Evolutionary conservation across 1,140 invertebrate genomes (phyloP), one percentile per base, ranked within the genome.

Genomic region (Drosophila seguyi): DNA sequence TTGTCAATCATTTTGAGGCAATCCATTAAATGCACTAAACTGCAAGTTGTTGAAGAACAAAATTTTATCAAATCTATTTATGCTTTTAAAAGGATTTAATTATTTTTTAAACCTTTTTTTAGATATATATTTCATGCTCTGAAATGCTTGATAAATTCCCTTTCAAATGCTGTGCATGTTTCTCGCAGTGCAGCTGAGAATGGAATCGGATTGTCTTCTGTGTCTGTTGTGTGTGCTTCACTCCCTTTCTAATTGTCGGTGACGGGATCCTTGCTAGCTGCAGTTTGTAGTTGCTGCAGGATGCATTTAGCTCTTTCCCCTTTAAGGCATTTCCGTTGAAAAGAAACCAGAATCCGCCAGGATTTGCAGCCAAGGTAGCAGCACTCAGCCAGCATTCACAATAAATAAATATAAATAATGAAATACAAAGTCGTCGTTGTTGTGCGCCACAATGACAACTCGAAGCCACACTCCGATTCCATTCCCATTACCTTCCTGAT

Each of bases 401-500:
- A 72, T 67, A 87, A 86, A 88, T 88, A 86, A 88, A 88, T 82
- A 87, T 87, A 87, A 83, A 87, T 87, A 87, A 86, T 87, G 79
- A 65, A 87, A 80, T 67, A 88, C 83, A 83, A 87, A 87, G 72
- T 87, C 83, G 77, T n/a, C n/a, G n/a, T n/a, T n/a, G n/a, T 83
- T 84, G 74, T 61, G 65, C 48, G 75, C 71, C 42, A 29, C 68
- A 36, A 72, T 76, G 83, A 11, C 39, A 73, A 72, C 79, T 67
- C 27, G 38, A 22, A 36, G 34, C 41, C 56, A 42, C 42, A 53
- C 65, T 31, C 27, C 20, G 13, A n/a, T 36, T 14, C n/a, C 67
- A 25, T 50, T 39, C 65, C 31, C 34, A 38, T 52, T 52, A 5
- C 22, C 29, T 45, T 59, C 42, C 47, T 44, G 68, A 63, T 67